These are phyloP conservation scores for Marisa cornuarietis DNA, from an alignment of 1,140 invertebrate genomes.

Conservation along the genomic window DNA sequence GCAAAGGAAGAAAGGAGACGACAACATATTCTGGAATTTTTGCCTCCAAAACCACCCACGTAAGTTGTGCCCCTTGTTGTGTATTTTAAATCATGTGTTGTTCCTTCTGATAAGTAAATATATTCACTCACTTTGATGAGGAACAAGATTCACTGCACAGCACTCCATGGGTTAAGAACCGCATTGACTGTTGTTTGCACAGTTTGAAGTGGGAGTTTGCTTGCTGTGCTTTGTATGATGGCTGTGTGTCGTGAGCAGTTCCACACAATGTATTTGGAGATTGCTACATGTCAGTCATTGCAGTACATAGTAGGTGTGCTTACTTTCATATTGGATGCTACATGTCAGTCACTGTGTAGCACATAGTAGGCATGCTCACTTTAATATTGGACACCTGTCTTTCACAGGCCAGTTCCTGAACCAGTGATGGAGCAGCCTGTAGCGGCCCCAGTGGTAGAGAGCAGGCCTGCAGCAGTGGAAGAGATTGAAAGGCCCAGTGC, in stretches of 20 bases:
- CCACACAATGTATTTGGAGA: no score
- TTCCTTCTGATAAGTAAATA: neutral
- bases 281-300: no score
- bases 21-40: constrained; percentile 60
- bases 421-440: constrained; percentile 40
- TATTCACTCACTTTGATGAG: neutral
- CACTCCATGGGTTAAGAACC: neutral
- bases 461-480: constrained; percentile 15
- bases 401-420: constrained; percentile 39
- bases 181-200: neutral
- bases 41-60: constrained; percentile 58
- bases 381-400: neutral
- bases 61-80: constrained; percentile 30
- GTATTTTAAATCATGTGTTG: neutral
- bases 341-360: neutral
- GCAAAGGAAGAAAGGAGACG: constrained; percentile 53
- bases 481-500: constrained; percentile 19
- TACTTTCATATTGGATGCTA: neutral
- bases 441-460: constrained; percentile 6
- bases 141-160: neutral
- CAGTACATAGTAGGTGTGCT: no score
- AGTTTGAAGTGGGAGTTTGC: no score
- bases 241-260: no score
- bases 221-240: no score
- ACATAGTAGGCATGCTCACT: neutral